Base-by-base conservation (phyloP, 2,888 invertebrate species). In the Oxyscelio sp. region DNA sequence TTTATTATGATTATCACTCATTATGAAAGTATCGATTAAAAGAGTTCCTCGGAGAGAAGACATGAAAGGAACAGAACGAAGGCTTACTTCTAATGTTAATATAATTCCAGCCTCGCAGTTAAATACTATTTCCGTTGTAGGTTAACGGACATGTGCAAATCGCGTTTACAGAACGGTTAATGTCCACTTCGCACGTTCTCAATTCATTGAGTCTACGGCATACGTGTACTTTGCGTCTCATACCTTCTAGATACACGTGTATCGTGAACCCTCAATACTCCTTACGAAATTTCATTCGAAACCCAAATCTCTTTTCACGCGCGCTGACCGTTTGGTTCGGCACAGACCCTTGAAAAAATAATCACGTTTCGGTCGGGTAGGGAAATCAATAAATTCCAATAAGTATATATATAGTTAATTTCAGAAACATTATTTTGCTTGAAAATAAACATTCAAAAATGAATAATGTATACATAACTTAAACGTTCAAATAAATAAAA, bases 81-180 rank as follows among this genome's bases (percentile, higher is more conserved):
- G 66, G n/a, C 61, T 63, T 70, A 65, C 78, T 83, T 83, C 66
- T 78, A 77, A 83, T 71, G 65, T 58, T 65, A 70, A 77, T 77
- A 73, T 75, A 83, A 83, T 78, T 73, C 59, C 61, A 75, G 70
- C 48, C 71, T 50, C 68, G 71, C 71, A 54, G 78, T 61, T 83
- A 68, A 83, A 78, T 58, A 24, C 83, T 50, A 74, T 83, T 83
- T 83, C 83, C 79, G 83, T 83, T 83, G 79, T 68, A 43, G 74
- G 83, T 68, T 83, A 83, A 83, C 83, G 83, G 83, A 79, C 83
- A 74, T 70, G 75, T 74, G 56, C 70, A 73, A 80, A 80, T 80
- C 83, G 79, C 87, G 86, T 89, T 87, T 82, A 71, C 83, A 59
- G 73, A 88, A 87, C 84, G 84, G 85, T 87, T 88, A 87, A 87